Evolutionary conservation across 2,888 invertebrate genomes (phyloP), one percentile per base, ranked within the genome.

Genomic region (Falcaria lacertinaria): DNA sequence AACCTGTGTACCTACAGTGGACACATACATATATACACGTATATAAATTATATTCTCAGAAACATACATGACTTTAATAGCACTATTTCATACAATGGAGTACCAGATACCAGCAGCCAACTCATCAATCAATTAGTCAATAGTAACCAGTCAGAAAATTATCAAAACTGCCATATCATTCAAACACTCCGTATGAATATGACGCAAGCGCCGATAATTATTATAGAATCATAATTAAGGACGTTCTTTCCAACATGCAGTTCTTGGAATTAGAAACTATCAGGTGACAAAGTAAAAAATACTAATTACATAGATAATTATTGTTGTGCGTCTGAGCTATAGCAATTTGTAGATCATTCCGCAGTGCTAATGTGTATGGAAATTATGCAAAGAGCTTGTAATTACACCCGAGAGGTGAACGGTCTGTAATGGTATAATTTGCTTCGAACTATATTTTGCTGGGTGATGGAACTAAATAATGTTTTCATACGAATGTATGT

Each of bases 291-390:
- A 63, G 72, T 75, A 75, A 79, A 81, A 75, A 77, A 72, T 57
- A 65, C 70, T 77, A 82, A 84, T 80, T 80, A 79, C 67, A 34
- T 39, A 50, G 69, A 72, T 81, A 83, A 82, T 83, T 79, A 80
- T 70, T 69, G 69, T 74, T 71, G 70, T 70, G 69, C 70, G 73
- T 71, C 73, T 69, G 63, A 57, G 74, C 72, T 60, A 69, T 65
- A 74, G 83, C 77, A 81, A 84, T 81, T 84, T 81, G 79, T 74
- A 79, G 80, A 82, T 80, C 74, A 80, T 81, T 81, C 76, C 64
- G 78, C 77, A 74, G 74, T 76, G 80, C 78, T 83, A 85, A 86
- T 83, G 86, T 77, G 73, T 74, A 77, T 80, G 80, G 75, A 84
- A 82, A 82, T 82, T 84, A 84, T 77, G 80, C 78, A 79, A 80